Evolutionary conservation across 2,888 invertebrate genomes (phyloP).

Genomic region (Euplagia quadripunctaria): DNA sequence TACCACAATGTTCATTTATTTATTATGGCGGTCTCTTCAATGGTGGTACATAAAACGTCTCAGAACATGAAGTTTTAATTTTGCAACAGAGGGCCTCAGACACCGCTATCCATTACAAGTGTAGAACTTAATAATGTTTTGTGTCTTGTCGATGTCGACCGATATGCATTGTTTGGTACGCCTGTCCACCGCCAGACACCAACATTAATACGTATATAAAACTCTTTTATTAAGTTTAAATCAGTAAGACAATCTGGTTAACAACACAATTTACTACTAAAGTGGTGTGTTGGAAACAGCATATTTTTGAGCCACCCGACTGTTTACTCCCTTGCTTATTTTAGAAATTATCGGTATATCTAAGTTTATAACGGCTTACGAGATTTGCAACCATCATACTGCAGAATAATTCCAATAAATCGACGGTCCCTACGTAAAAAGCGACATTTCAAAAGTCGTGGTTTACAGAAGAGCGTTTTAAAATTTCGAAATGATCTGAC

Average conservation of each 20-base stretch:
- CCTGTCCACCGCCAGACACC: not conserved
- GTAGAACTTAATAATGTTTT: not conserved
- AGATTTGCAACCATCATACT: too few species aligned
- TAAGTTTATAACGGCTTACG: too few species aligned
- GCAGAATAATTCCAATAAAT: too few species aligned
- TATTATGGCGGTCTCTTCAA: slow-evolving; percentile 23
- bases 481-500: too few species aligned
- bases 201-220: not conserved
- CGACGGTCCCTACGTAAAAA: too few species aligned
- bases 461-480: too few species aligned
- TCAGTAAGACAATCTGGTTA: not conserved
- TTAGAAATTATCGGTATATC: too few species aligned
- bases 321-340: too few species aligned
- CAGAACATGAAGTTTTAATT: slow-evolving; percentile 20
- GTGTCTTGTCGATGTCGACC: not conserved
- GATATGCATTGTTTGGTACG: not conserved
- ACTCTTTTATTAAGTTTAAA: not conserved
- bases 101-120: slow-evolving; percentile 2
- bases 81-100: not conserved
- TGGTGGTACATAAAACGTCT: slow-evolving; percentile 26
- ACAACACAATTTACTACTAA: not conserved
- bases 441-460: too few species aligned
- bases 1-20: slow-evolving; percentile 17
- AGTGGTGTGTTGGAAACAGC: too few species aligned
- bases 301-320: too few species aligned